Evolutionary conservation across 2,113 vertebrate species (phyloP).

Genomic region (Vimba vimba): DNA sequence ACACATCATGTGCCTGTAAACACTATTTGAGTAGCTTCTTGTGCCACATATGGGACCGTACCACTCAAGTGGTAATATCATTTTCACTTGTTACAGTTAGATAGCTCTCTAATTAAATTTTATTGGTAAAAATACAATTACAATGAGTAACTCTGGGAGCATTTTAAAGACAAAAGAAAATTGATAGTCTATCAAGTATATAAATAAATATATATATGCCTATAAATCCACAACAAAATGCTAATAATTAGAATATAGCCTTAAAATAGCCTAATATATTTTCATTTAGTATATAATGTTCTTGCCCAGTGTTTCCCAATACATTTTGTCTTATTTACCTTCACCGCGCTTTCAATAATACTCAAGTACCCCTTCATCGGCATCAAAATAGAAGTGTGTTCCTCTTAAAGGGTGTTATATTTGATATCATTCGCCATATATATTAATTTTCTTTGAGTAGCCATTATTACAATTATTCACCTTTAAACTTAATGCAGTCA

Average conservation of each 20-base stretch:
- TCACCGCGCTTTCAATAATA: neutral
- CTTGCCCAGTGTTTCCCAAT: neutral
- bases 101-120: too few relatives aligned
- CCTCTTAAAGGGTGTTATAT: neutral
- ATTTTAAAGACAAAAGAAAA: neutral
- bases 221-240: neutral
- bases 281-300: neutral
- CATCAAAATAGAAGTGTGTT: conserved; percentile 9
- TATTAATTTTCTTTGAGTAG: neutral
- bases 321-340: neutral
- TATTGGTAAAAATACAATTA: too few relatives aligned
- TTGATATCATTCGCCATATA: neutral
- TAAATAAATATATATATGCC: neutral
- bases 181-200: neutral
- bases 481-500: neutral
- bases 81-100: too few relatives aligned
- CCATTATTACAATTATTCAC: neutral
- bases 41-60: too few relatives aligned
- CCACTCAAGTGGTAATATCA: too few relatives aligned
- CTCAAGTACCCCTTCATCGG: neutral
- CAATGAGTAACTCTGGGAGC: too few relatives aligned
- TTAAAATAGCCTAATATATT: neutral
- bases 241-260: neutral
- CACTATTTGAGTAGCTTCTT: too few relatives aligned
- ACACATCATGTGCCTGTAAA: too few relatives aligned